A percentile compares a stretch with the other conserved stretches of the same genome.
Evolutionary conservation across 2,113 vertebrate genomes (phyloP).

Genomic region (Pungitius pungitius): DNA sequence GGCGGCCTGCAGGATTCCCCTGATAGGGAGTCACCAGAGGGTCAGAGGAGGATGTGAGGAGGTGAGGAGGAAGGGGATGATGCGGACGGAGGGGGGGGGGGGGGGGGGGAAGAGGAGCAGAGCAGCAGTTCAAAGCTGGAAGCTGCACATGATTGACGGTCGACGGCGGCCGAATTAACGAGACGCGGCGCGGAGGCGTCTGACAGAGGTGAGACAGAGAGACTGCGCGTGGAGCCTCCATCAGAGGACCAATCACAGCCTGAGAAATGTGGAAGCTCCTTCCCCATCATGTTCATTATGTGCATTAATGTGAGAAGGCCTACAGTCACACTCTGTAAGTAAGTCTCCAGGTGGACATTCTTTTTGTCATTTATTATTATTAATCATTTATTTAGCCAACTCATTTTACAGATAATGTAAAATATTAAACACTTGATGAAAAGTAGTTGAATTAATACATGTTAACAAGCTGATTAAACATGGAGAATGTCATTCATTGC

Average conservation of each 20-base stretch:
- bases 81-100: background rate
- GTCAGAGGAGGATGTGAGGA: background rate
- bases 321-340: too few species aligned
- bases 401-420: background rate
- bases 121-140: background rate
- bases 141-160: background rate
- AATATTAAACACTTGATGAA: slow-evolving; percentile 12
- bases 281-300: too few species aligned
- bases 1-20: background rate
- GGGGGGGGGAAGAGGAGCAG: background rate
- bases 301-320: too few species aligned
- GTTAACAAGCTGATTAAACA: slow-evolving; percentile 18
- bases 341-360: background rate
- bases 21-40: background rate
- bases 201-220: background rate
- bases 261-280: background rate
- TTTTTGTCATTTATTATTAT: too few species aligned
- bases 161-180: background rate
- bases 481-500: background rate
- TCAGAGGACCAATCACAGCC: background rate
- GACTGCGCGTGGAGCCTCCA: background rate
- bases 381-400: background rate
- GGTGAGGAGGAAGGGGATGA: slow-evolving; percentile 4
- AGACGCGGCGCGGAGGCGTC: background rate
- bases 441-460: slow-evolving; percentile 5